phyloP scores from a whole-genome alignment of 1,140 invertebrate species.

The Carcinoscorpius rotundicauda region DNA sequence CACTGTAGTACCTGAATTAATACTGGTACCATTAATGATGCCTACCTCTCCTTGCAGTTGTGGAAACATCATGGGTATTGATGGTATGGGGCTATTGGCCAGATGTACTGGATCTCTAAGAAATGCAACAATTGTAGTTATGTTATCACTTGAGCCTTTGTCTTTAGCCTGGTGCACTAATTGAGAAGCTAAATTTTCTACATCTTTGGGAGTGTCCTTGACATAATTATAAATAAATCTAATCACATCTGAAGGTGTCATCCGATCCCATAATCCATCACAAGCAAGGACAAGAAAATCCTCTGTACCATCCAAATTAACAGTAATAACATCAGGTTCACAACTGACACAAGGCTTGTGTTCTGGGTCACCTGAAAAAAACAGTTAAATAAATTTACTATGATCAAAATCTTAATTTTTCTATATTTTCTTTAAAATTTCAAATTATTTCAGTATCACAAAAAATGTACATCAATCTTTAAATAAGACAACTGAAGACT shows the following conservation, averaged over 20 bases:
- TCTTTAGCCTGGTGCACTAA: conserved; percentile 59
- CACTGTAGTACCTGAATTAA: too few species aligned
- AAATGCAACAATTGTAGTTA: conserved; percentile 75
- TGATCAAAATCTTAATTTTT: too few species aligned
- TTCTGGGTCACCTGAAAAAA: conserved; percentile 54
- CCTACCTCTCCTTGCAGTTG: not conserved
- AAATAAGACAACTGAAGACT: too few species aligned
- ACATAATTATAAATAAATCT: conserved; percentile 35
- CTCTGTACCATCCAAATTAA: conserved; percentile 63
- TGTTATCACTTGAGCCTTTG: conserved; percentile 68
- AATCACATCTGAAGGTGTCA: conserved; percentile 48
- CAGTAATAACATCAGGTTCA: conserved; percentile 62
- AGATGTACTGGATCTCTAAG: conserved; percentile 43
- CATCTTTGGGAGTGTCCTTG: conserved; percentile 7
- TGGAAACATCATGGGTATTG: not conserved
- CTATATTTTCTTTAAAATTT: too few species aligned
- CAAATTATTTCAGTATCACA: too few species aligned
- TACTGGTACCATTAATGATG: too few species aligned
- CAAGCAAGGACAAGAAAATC: conserved; percentile 85
- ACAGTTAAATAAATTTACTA: too few species aligned
- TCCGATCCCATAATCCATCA: conserved; percentile 85
- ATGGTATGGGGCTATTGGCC: not conserved
- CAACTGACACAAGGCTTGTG: conserved; percentile 74
- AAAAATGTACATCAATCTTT: too few species aligned
- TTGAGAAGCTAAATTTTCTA: conserved; percentile 40